Evolutionary conservation across 2,888 invertebrate genomes (phyloP).

Genomic region (Limnephilus auricula): DNA sequence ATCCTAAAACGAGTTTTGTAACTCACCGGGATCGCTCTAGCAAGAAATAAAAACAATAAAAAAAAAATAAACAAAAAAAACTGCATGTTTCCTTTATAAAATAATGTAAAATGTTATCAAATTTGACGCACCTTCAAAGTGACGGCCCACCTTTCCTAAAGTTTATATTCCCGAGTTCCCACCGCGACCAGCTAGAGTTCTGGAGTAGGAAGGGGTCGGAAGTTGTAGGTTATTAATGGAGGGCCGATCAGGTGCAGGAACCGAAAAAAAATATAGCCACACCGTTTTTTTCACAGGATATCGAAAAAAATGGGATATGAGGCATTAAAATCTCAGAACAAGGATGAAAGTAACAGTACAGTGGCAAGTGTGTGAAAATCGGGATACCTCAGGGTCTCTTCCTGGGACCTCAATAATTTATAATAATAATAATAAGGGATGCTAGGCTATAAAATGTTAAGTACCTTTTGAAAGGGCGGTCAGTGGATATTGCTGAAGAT

Average conservation of each 20-base stretch:
- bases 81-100: no score
- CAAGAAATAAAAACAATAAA: no score
- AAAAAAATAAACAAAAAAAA: no score
- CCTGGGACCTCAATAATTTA: not conserved
- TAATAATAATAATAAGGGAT: not conserved
- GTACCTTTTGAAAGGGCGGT: not conserved
- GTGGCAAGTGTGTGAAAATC: conserved; percentile 28
- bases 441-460: not conserved
- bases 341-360: conserved; percentile 47
- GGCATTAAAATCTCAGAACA: conserved; percentile 33
- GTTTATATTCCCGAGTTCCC: conserved; percentile 6
- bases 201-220: conserved; percentile 21
- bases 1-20: no score
- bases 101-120: not conserved
- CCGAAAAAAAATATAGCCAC: not conserved
- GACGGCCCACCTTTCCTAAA: not conserved
- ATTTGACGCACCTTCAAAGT: conserved; percentile 28
- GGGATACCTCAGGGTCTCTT: conserved; percentile 9
- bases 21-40: no score
- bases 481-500: not conserved
- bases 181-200: not conserved
- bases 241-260: conserved; percentile 32
- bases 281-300: conserved; percentile 29
- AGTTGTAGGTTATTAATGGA: conserved; percentile 31
- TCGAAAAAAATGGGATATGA: conserved; percentile 34